Percentiles rank a stretch among this genome's conserved stretches.
These are phyloP conservation scores for Piezodorus guildinii DNA, from an alignment of 1,140 invertebrate genomes.

Conservation along the genomic window DNA sequence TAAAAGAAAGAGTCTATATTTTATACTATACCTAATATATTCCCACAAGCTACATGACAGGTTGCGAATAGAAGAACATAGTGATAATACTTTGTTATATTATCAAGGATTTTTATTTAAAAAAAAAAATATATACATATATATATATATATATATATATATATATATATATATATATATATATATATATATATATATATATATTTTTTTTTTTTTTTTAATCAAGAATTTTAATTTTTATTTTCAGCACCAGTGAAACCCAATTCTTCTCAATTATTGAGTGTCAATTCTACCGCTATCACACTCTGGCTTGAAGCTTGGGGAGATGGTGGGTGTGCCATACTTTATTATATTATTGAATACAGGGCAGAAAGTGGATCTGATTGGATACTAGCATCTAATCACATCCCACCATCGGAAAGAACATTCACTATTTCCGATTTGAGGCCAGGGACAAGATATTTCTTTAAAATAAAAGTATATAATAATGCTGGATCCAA, in stretches of 20 bases:
- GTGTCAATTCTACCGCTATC: slow-evolving; percentile 78
- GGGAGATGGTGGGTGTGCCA: slow-evolving; percentile 80
- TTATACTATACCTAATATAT: no score
- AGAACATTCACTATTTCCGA: slow-evolving; percentile 68
- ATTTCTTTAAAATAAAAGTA: slow-evolving; percentile 75
- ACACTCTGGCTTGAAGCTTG: slow-evolving; percentile 77
- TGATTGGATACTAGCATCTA: slow-evolving; percentile 59
- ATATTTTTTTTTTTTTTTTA: no score
- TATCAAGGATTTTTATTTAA: no score
- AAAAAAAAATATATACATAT: no score
- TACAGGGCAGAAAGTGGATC: slow-evolving; percentile 46
- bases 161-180: no score
- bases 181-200: no score
- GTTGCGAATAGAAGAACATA: no score
- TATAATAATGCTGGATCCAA: slow-evolving; percentile 87
- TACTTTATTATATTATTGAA: slow-evolving; percentile 75
- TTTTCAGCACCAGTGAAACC: slow-evolving; percentile 60
- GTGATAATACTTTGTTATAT: no score
- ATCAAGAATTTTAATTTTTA: slow-evolving; percentile 12
- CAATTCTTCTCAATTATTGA: slow-evolving; percentile 69
- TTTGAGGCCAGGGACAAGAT: slow-evolving; percentile 70
- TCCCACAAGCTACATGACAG: no score
- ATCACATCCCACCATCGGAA: slow-evolving; percentile 60
- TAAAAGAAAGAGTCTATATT: no score
- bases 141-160: no score